Percentiles rank a stretch among this genome's conserved stretches.
Conservation (phyloP, 2,797 vertebrate genomes). For the Chanos chanos region DNA sequence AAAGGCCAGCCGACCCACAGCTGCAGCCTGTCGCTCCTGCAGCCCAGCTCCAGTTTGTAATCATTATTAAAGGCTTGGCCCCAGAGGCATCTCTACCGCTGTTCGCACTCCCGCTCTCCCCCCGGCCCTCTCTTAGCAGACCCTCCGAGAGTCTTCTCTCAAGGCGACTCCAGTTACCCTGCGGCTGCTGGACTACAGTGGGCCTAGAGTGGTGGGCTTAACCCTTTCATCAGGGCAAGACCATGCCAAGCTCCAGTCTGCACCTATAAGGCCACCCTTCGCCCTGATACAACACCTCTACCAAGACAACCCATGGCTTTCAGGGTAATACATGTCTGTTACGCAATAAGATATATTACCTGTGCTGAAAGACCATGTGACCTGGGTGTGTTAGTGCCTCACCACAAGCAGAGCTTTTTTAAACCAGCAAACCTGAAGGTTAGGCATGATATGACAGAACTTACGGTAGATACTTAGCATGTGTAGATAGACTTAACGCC, state of each 20-base stretch:
- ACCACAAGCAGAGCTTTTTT: too few relatives aligned
- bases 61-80: conserved; percentile 89
- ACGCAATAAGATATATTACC: too few relatives aligned
- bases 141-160: conserved; percentile 59
- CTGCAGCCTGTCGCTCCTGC: conserved; percentile 80
- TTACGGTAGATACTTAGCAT: too few relatives aligned
- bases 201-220: conserved; percentile 46
- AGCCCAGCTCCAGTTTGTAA: conserved; percentile 82
- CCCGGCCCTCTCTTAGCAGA: conserved; percentile 19
- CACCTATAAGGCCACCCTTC: too few relatives aligned
- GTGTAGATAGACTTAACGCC: too few relatives aligned
- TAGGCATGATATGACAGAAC: too few relatives aligned
- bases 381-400: too few relatives aligned
- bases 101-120: conserved; percentile 77
- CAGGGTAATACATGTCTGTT: too few relatives aligned
- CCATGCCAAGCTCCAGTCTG: background rate
- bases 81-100: conserved; percentile 82
- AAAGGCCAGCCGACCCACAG: conserved; percentile 76
- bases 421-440: too few relatives aligned
- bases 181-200: conserved; percentile 46
- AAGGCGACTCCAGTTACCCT: conserved; percentile 71
- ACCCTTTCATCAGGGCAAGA: background rate
- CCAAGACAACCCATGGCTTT: too few relatives aligned
- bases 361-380: too few relatives aligned
- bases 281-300: too few relatives aligned